Conservation (phyloP, 2,113 vertebrate species). For the Daphoenositta chrysoptera region DNA sequence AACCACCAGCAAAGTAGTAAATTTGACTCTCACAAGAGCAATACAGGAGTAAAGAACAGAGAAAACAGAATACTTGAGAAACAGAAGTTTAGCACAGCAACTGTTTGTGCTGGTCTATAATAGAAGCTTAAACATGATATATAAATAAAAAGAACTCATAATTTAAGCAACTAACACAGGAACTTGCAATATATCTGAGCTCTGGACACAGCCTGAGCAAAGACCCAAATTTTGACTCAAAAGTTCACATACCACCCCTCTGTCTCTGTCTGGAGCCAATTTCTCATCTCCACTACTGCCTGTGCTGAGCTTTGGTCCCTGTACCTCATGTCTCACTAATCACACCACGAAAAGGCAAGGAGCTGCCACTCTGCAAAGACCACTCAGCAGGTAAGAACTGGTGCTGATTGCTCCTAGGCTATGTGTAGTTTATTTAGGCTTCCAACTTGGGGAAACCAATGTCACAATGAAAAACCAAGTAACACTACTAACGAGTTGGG, state of each 20-base stretch:
- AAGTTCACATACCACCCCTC: not conserved
- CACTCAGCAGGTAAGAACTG: not conserved
- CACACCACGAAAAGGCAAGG: slow-evolving; percentile 1
- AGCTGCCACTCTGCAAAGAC: slow-evolving; percentile 13
- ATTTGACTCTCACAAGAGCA: not conserved
- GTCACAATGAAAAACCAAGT: slow-evolving; percentile 63
- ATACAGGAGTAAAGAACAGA: not conserved
- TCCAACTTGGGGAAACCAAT: slow-evolving; percentile 47
- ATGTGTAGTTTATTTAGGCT: slow-evolving; percentile 43
- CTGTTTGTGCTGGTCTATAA: not conserved
- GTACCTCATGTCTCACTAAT: slow-evolving; percentile 43
- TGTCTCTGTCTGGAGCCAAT: slow-evolving; percentile 32
- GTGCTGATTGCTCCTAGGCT: slow-evolving; percentile 3
- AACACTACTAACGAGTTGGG: slow-evolving; percentile 62
- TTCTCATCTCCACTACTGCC: not conserved
- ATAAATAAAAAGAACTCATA: slow-evolving; percentile 11
- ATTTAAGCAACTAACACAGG: not conserved
- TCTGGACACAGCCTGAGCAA: not conserved
- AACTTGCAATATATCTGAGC: not conserved
- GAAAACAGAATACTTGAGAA: not conserved
- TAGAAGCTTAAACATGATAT: not conserved
- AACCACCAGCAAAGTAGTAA: not conserved
- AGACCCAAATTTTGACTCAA: slow-evolving; percentile 1
- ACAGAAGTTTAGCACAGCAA: not conserved
- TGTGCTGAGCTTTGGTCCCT: slow-evolving; percentile 6